A percentile compares a stretch with the other conserved stretches of the same genome.
phyloP scores from a whole-genome alignment of 2,797 vertebrate genomes.

The Cossypha dichroa region DNA sequence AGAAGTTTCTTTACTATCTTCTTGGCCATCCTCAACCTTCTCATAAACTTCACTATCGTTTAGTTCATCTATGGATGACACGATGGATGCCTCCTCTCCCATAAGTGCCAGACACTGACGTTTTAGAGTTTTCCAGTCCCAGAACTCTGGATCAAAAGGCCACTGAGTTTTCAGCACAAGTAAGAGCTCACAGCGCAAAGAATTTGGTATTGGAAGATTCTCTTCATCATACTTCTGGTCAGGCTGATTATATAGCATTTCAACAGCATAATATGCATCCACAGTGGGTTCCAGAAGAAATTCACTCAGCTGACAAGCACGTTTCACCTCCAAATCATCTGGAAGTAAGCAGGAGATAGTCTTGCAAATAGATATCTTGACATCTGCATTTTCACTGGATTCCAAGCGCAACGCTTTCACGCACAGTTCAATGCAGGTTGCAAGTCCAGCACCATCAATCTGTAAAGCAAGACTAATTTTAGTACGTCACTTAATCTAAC shows the following conservation, averaged over 20 bases:
- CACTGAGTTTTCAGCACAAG: slow-evolving; percentile 96
- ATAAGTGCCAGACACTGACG: slow-evolving; percentile 93
- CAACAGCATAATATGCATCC: slow-evolving; percentile 96
- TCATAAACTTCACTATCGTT: slow-evolving; percentile 92
- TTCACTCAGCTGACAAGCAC: slow-evolving; percentile 96
- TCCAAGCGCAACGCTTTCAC: slow-evolving; percentile 90
- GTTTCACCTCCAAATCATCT: slow-evolving; percentile 93
- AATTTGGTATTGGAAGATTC: slow-evolving; percentile 94
- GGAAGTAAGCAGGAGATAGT: slow-evolving; percentile 95
- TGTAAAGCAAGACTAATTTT: slow-evolving; percentile 63
- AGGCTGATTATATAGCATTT: slow-evolving; percentile 95
- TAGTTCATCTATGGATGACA: slow-evolving; percentile 94
- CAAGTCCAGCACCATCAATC: slow-evolving; percentile 87
- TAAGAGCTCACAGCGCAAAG: slow-evolving; percentile 92
- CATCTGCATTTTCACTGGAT: slow-evolving; percentile 86
- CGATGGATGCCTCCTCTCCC: slow-evolving; percentile 97
- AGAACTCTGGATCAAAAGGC: slow-evolving; percentile 98
- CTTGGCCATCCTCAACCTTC: slow-evolving; percentile 83
- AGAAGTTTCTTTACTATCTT: slow-evolving; percentile 72
- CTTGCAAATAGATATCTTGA: slow-evolving; percentile 95
- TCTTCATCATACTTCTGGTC: slow-evolving; percentile 97
- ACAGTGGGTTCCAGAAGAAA: slow-evolving; percentile 96
- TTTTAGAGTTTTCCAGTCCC: slow-evolving; percentile 98
- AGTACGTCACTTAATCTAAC: neutral
- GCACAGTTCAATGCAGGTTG: slow-evolving; percentile 92